Conservation (phyloP, 2,888 invertebrate species). For the Parnassius orleans region DNA sequence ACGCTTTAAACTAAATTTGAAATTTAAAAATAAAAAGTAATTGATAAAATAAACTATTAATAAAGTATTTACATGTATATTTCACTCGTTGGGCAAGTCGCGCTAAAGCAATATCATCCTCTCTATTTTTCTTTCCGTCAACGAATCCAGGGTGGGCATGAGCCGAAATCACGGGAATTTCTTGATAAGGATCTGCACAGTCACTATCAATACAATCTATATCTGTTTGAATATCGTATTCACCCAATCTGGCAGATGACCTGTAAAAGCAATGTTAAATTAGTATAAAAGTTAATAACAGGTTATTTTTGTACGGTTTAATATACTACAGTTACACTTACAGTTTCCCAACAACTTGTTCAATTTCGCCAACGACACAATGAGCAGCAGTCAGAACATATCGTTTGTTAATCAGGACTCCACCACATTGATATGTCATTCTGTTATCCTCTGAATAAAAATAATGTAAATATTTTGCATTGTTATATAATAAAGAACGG, state of each 20-base stretch:
- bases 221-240: conserved; percentile 82
- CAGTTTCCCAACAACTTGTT: conserved; percentile 73
- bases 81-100: conserved; percentile 62
- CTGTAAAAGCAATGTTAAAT: conserved; percentile 41
- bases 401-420: conserved; percentile 79
- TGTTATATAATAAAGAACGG: no score
- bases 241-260: conserved; percentile 82
- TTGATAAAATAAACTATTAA: background rate
- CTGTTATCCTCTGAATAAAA: conserved; percentile 19
- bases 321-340: conserved; percentile 55
- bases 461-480: background rate
- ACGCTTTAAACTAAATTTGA: no score
- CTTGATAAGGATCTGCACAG: conserved; percentile 84
- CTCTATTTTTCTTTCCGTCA: conserved; percentile 71
- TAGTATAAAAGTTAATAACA: no score
- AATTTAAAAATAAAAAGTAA: no score
- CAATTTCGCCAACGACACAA: conserved; percentile 77
- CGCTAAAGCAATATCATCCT: conserved; percentile 81
- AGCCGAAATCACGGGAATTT: conserved; percentile 82
- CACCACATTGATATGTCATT: conserved; percentile 82
- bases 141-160: conserved; percentile 83
- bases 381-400: conserved; percentile 84
- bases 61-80: conserved; percentile 62
- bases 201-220: conserved; percentile 79
- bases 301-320: background rate